Conservation (phyloP, 1,140 invertebrate species). For the Agrilus planipennis region DNA sequence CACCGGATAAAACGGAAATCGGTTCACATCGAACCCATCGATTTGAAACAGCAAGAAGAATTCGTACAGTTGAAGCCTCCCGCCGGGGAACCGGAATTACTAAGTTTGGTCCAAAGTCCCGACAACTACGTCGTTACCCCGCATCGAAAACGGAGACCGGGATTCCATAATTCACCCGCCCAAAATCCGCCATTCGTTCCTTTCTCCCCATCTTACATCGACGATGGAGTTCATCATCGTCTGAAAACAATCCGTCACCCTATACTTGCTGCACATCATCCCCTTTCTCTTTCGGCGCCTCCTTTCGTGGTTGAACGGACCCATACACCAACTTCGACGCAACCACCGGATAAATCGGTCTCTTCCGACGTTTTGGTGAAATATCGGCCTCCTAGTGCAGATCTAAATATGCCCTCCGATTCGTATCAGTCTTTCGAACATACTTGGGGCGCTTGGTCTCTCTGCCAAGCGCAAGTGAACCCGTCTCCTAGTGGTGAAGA, state of each 20-base stretch:
- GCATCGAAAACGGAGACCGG: constrained; percentile 67
- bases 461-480: constrained; percentile 51
- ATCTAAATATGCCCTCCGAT: constrained; percentile 38
- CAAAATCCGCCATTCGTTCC: constrained; percentile 76
- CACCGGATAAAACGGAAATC: constrained; percentile 50
- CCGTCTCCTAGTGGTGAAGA: constrained; percentile 22
- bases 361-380: constrained; percentile 44
- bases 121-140: constrained; percentile 73
- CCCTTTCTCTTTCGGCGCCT: constrained; percentile 54
- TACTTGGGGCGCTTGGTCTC: constrained; percentile 55
- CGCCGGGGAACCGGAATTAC: constrained; percentile 43
- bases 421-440: constrained; percentile 32
- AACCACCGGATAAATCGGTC: constrained; percentile 33
- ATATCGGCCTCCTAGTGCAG: constrained; percentile 56
- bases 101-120: constrained; percentile 50
- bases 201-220: constrained; percentile 56
- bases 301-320: constrained; percentile 51
- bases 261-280: constrained; percentile 44
- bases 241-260: constrained; percentile 32
- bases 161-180: constrained; percentile 72
- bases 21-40: constrained; percentile 47
- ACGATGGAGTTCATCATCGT: constrained; percentile 39
- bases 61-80: constrained; percentile 45
- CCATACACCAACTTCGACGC: constrained; percentile 39
- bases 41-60: constrained; percentile 45